Base-by-base conservation (phyloP, 2,888 invertebrate species). In the Himalopsyche anomala region DNA sequence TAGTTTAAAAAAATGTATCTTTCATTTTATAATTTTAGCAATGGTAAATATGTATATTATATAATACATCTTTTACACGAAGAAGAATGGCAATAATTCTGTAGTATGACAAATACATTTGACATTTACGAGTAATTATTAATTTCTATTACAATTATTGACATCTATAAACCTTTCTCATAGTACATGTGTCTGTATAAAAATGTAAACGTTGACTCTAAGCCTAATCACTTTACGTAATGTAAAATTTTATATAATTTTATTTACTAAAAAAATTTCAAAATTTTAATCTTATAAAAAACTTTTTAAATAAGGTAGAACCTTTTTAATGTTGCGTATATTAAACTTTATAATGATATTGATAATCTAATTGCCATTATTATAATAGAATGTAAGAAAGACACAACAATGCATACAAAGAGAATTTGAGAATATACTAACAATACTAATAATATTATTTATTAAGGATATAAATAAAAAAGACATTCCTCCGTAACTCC, bases 131-230 rank as follows among this genome's bases (percentile, higher is more conserved):
- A 11, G 36, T 74, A 36, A 36, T 74, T 15, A 74, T 36, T 74
- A 36, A 74, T 36, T 36, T 74, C 36, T 74, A 74, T 74, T 62
- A 19, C 9, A 28, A 15, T 74, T 36, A 38, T 5, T 74, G 74
- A 38, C 74, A 74, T 74, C 74, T 74, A 74, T 36, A 74, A 74
- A 36, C 36, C 12, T 74, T 36, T 5, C 62, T 62, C 51, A 36
- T 36, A 28, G 15, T 36, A 28, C 74, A 74, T 74, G 74, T 19
- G 42, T 42, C 12, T n/a, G 80, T 80, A 80, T 80, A 80, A 80
- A 80, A 80, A 80, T 80, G 80, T 80, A 80, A 80, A 80, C 28
- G 42, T 80, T 51, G 80, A 80, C 11, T 40, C n/a, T 80, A 45
- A 45, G 8, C 45, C 38, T 74, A 74, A 36, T 12, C 38, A 74